Percentiles rank a stretch among this genome's conserved stretches.
Conservation (phyloP, 1,140 invertebrate species). For the Heliconius nattereri region DNA sequence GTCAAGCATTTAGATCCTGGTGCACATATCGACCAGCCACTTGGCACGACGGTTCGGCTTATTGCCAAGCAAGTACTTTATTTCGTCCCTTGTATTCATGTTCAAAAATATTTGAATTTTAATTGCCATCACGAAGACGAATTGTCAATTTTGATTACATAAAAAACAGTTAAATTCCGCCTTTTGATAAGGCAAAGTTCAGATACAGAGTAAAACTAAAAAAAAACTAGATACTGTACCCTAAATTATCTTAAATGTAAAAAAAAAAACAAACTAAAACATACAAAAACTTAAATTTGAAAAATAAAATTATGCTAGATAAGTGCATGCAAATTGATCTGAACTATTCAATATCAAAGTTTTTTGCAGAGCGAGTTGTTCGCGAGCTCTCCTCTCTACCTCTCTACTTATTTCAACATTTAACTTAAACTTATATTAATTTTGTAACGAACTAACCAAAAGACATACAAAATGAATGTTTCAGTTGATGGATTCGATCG, state of each 20-base stretch:
- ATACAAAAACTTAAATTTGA: too few species aligned
- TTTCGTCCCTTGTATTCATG: neutral
- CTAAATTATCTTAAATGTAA: too few species aligned
- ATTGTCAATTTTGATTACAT: too few species aligned
- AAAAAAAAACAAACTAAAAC: too few species aligned
- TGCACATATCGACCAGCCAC: neutral
- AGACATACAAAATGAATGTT: neutral
- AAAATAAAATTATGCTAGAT: neutral
- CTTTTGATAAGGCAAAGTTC: too few species aligned
- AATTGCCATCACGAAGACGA: too few species aligned
- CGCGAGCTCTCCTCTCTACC: neutral
- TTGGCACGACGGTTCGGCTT: neutral
- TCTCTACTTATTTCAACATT: neutral
- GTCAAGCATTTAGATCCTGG: neutral
- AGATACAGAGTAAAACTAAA: too few species aligned
- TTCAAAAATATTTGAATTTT: neutral
- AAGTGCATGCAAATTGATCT: neutral
- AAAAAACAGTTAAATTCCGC: too few species aligned
- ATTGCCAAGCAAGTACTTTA: slow-evolving; percentile 1
- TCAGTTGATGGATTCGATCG: neutral
- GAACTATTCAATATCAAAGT: neutral
- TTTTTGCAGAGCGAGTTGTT: neutral
- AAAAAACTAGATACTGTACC: too few species aligned
- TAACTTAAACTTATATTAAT: neutral
- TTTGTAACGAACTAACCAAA: neutral